phyloP scores from a whole-genome alignment of 2,113 vertebrate genomes.

The Hydrolagus affinis region DNA sequence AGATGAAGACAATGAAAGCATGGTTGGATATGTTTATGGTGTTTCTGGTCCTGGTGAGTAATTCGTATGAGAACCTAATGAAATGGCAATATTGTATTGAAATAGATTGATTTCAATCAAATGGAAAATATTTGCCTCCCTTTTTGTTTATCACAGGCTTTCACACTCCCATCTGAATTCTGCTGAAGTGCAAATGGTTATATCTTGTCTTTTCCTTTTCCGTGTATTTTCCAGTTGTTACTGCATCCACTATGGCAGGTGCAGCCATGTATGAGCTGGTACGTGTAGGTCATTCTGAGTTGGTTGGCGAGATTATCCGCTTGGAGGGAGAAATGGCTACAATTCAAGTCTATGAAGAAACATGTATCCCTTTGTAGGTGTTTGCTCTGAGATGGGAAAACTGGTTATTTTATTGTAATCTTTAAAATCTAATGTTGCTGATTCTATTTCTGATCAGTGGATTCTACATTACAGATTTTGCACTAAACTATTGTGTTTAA shows the following conservation, averaged over 20 bases:
- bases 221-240: conserved; percentile 68
- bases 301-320: conserved; percentile 95
- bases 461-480: too few species aligned
- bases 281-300: conserved; percentile 85
- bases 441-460: too few species aligned
- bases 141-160: neutral
- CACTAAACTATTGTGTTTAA: too few species aligned
- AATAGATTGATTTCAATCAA: neutral
- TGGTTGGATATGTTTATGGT: conserved; percentile 87
- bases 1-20: conserved; percentile 80
- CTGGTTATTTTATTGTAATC: too few species aligned
- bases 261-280: conserved; percentile 98
- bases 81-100: neutral
- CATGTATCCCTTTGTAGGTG: conserved; percentile 78
- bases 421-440: too few species aligned
- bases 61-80: neutral
- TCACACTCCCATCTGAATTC: neutral
- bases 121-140: neutral
- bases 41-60: conserved; percentile 88
- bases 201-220: neutral
- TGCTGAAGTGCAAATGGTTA: neutral
- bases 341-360: conserved; percentile 98
- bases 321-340: conserved; percentile 95
- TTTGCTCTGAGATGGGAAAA: too few species aligned
- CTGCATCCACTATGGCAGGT: conserved; percentile 83